Percentiles rank a stretch among this genome's conserved stretches.
Conservation (phyloP, 2,888 invertebrate genomes). For the Nomada ferruginata region DNA sequence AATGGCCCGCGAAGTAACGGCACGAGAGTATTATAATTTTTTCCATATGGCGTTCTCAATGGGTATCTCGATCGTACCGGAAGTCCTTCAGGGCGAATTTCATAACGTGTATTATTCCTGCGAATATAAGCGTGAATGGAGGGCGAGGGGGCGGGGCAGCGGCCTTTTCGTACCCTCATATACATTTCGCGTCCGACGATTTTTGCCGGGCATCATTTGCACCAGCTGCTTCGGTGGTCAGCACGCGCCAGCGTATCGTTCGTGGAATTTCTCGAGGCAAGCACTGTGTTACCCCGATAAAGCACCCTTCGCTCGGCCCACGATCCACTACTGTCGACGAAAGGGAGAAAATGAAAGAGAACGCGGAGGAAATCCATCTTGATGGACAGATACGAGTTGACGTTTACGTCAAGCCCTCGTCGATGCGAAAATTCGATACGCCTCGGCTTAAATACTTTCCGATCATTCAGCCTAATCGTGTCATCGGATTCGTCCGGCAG, state of each 20-base stretch:
- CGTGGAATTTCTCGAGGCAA: conserved; percentile 54
- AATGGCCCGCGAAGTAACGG: background rate
- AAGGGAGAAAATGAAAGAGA: conserved; percentile 1
- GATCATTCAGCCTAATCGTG: background rate
- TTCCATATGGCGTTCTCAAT: conserved; percentile 28
- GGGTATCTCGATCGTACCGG: conserved; percentile 2
- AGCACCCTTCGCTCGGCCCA: conserved; percentile 30
- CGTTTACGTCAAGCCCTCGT: background rate
- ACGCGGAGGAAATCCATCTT: conserved; percentile 4
- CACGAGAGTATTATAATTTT: conserved; percentile 24
- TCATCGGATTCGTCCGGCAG: background rate
- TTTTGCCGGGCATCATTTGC: conserved; percentile 62
- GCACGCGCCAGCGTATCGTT: conserved; percentile 35
- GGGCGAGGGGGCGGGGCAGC: background rate
- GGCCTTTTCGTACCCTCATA: conserved; percentile 8
- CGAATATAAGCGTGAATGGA: conserved; percentile 15
- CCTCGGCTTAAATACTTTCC: background rate
- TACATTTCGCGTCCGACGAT: conserved; percentile 23
- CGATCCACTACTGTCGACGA: conserved; percentile 21
- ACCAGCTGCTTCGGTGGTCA: conserved; percentile 57
- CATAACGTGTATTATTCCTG: conserved; percentile 52
- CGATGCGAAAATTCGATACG: background rate
- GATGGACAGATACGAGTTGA: conserved; percentile 9
- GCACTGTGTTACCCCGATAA: conserved; percentile 42
- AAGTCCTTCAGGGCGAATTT: conserved; percentile 21